Percentiles rank a stretch among this genome's conserved stretches.
phyloP scores from a whole-genome alignment of 2,888 invertebrate genomes.

The Trachelus troglodyta region DNA sequence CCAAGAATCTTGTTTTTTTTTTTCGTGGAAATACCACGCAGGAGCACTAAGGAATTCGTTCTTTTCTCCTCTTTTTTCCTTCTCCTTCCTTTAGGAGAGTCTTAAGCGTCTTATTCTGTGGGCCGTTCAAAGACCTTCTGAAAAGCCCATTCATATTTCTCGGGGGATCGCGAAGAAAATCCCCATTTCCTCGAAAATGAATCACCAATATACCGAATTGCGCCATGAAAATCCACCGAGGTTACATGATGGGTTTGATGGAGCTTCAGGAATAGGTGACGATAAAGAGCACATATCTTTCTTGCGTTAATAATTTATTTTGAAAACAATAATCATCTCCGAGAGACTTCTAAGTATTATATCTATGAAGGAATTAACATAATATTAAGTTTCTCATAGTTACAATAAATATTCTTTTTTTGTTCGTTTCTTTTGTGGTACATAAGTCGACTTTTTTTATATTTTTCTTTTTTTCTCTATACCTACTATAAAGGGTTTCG shows the following conservation, averaged over 20 bases:
- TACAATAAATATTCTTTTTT: slow-evolving; percentile 5
- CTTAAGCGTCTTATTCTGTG: not conserved
- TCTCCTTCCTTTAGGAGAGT: not conserved
- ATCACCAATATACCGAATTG: not conserved
- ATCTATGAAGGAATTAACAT: slow-evolving; percentile 22
- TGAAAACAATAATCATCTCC: slow-evolving; percentile 33
- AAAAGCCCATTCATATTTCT: not conserved
- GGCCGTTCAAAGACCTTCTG: not conserved
- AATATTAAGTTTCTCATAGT: slow-evolving; percentile 15
- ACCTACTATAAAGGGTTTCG: not conserved
- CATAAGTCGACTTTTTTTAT: not conserved
- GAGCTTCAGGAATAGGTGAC: not conserved
- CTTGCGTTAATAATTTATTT: slow-evolving; percentile 40
- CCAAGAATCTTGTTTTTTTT: not conserved
- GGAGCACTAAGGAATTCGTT: not conserved
- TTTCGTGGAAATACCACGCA: not conserved
- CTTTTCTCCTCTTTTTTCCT: slow-evolving; percentile 6
- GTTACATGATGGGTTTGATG: not conserved
- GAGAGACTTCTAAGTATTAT: slow-evolving; percentile 15
- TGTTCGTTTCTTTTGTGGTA: not conserved
- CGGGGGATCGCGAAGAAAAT: not conserved
- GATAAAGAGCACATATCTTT: not conserved
- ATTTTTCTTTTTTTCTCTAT: not conserved
- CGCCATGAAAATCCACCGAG: not conserved
- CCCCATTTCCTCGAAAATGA: not conserved